Evolutionary conservation across 64 coral and sea anemone species (phyloP).

Genomic region (Stichodactyla helianthus): DNA sequence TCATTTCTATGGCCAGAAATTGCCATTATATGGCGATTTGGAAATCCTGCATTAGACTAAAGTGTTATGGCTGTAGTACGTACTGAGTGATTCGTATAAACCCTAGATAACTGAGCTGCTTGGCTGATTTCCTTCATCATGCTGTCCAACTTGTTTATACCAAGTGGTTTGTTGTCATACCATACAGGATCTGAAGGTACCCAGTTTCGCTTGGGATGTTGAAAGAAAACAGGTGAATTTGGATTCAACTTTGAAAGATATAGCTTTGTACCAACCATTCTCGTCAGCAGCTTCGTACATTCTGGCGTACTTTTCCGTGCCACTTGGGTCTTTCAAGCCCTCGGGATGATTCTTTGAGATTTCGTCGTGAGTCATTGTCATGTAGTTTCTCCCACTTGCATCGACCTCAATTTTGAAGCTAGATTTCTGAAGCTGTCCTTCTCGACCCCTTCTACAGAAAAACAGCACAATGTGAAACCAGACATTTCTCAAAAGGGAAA

Average conservation of each 20-base stretch:
- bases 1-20: too few species aligned
- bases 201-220: too few species aligned
- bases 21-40: not conserved
- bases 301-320: not conserved
- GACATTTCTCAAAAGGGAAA: too few species aligned
- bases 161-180: not conserved
- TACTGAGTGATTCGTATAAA: not conserved
- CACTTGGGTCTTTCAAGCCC: constrained; percentile 2
- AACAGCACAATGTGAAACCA: too few species aligned
- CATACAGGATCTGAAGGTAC: too few species aligned
- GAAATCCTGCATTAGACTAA: not conserved
- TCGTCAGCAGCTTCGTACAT: too few species aligned
- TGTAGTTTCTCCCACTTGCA: constrained; percentile 4
- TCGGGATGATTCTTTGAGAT: constrained; percentile 23
- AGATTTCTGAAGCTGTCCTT: constrained; percentile 44
- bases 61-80: not conserved
- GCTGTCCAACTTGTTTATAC: not conserved
- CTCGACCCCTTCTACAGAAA: constrained; percentile 28
- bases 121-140: constrained; percentile 7
- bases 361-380: constrained; percentile 26
- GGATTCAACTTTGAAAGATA: too few species aligned
- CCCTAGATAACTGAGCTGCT: not conserved
- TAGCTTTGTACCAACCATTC: too few species aligned
- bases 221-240: too few species aligned
- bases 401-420: constrained; percentile 5